Evolutionary conservation across 2,113 vertebrate species (phyloP).

Genomic region (Callipepla squamata): DNA sequence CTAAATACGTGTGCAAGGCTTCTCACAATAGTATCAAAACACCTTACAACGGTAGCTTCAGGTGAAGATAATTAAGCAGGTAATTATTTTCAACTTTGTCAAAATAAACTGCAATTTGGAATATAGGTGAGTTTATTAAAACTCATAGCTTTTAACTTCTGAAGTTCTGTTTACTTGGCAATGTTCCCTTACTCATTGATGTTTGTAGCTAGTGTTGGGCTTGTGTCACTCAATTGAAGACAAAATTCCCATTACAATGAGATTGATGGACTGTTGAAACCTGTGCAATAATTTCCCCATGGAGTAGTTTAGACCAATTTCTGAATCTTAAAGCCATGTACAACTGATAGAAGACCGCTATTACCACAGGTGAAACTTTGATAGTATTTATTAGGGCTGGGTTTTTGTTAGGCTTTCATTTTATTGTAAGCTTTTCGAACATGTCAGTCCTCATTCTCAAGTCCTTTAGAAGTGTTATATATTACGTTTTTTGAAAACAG

Average conservation of each 20-base stretch:
- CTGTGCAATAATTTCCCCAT: neutral
- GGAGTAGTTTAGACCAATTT: neutral
- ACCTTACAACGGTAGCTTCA: constrained; percentile 15
- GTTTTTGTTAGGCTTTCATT: neutral
- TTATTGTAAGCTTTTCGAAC: neutral
- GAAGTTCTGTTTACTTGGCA: constrained; percentile 24
- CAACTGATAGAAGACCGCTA: neutral
- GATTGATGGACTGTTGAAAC: constrained; percentile 18
- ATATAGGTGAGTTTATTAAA: constrained; percentile 45
- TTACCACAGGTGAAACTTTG: neutral
- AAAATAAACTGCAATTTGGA: constrained; percentile 52
- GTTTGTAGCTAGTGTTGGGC: neutral
- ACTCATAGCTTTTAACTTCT: neutral
- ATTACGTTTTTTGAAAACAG: neutral
- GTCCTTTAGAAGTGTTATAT: neutral
- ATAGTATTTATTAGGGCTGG: neutral
- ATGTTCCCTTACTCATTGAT: neutral
- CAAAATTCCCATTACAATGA: neutral
- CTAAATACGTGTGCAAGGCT: neutral
- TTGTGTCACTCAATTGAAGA: neutral
- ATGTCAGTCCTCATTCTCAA: neutral
- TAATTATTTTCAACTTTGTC: constrained; percentile 52
- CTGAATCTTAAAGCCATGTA: neutral
- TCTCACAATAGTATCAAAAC: neutral
- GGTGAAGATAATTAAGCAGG: constrained; percentile 8